Conservation (phyloP, 2,113 vertebrate species). For the Ardeotis arabs region DNA sequence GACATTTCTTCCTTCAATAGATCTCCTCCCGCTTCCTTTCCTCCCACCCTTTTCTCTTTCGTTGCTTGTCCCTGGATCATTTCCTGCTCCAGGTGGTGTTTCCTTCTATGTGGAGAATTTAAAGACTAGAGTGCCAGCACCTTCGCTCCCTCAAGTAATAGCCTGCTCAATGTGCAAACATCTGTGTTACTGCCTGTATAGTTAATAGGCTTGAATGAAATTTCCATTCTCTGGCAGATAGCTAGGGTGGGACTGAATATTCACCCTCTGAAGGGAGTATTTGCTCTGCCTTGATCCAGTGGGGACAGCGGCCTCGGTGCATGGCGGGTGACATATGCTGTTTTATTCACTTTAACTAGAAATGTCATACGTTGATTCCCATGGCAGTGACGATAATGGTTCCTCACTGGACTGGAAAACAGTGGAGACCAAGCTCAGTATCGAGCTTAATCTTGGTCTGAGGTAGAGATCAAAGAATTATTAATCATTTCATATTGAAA, state of each 20-base stretch:
- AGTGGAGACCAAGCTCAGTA: background rate
- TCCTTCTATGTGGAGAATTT: background rate
- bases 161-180: background rate
- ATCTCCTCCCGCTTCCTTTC: background rate
- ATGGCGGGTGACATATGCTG: background rate
- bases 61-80: constrained; percentile 39
- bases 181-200: constrained; percentile 11
- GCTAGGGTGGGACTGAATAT: background rate
- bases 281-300: background rate
- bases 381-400: background rate
- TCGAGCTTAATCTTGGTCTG: background rate
- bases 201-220: constrained; percentile 17
- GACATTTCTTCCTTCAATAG: constrained; percentile 31
- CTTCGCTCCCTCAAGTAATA: background rate
- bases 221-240: background rate
- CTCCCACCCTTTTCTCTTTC: constrained; percentile 12
- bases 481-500: background rate
- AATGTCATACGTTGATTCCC: background rate
- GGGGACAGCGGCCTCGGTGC: background rate
- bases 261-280: background rate
- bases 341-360: background rate
- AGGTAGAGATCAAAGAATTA: background rate
- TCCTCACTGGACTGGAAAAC: background rate
- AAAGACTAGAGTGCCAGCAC: constrained; percentile 19
- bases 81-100: constrained; percentile 39